Evolutionary conservation across 2,888 invertebrate species (phyloP).

Genomic region (Xanthostigma xanthostigma): DNA sequence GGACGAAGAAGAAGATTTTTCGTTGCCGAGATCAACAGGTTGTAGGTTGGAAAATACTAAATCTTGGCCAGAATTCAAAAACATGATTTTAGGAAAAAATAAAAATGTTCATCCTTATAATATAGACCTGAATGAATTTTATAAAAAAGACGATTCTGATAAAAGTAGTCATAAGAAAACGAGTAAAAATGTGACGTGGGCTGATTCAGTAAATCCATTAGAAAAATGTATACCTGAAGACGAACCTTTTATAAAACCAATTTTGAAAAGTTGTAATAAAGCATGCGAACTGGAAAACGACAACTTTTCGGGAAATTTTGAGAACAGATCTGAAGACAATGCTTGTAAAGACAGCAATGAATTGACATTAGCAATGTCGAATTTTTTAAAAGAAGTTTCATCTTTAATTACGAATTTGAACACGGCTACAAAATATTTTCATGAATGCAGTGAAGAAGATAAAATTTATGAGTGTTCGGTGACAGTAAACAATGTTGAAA

Average conservation of each 20-base stretch:
- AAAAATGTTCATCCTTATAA: conserved; percentile 31
- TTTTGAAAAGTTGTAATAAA: not conserved
- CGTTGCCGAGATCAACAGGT: conserved; percentile 26
- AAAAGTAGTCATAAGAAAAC: not conserved
- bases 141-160: not conserved
- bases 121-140: conserved; percentile 14
- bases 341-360: conserved; percentile 15
- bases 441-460: not conserved
- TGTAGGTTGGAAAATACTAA: conserved; percentile 14
- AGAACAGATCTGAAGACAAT: conserved; percentile 7
- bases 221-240: not conserved
- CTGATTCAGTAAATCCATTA: not conserved
- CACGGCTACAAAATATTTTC: conserved; percentile 14
- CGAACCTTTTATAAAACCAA: not conserved
- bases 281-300: conserved; percentile 17
- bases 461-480: not conserved
- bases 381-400: conserved; percentile 29
- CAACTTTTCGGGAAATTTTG: conserved; percentile 14
- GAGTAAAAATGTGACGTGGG: not conserved
- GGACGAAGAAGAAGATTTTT: conserved; percentile 23
- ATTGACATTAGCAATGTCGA: conserved; percentile 26
- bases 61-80: conserved; percentile 7
- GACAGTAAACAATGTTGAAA: not conserved
- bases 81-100: conserved; percentile 30
- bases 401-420: conserved; percentile 25